Base-by-base conservation (phyloP, 2,888 invertebrate genomes). In the Acronicta leporina region DNA sequence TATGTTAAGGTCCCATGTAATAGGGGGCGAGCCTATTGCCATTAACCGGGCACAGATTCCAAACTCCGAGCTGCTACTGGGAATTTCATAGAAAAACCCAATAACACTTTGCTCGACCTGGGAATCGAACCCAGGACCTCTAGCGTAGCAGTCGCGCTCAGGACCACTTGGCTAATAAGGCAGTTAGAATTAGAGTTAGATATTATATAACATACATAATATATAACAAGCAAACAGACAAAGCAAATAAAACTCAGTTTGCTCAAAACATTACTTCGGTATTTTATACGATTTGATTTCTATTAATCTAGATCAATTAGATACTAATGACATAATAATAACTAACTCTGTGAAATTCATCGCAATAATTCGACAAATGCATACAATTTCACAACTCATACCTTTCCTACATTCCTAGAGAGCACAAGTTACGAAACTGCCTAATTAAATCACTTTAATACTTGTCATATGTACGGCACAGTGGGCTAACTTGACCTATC, bases 381-480 rank as follows among this genome's bases (percentile, higher is more conserved):
- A 73, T 52, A 67, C 13, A 48, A 51, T 68, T 73, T 51, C 68
- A n/a, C 30, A 51, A 67, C 44, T 42, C 0, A 0, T 40, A 42
- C 68, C 51, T 50, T 72, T 46, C 16, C 13, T 15, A 48, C 20
- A 58, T 67, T 58, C 43, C 50, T 38, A 0, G 0, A 8, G 16
- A 35, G 46, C 15, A 35, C 44, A 68, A 60, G 30, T 51, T 45
- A 25, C 16, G 13, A 25, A 47, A 11, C n/a, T 48, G 42, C 45
- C 38, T 35, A 40, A 58, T 43, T 56, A 59, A 67, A 33, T 49
- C 33, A 49, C 10, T 41, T 54, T 50, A 25, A 5, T 15, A n/a
- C 16, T 73, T 43, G 46, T 53, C 49, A 41, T 50, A 16, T 61
- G 73, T 73, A 68, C 33, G 9, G 15, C 7, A 1, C 1, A 25